Evolutionary conservation across 2,113 vertebrate genomes (phyloP), one percentile per base, ranked within the genome.

Genomic region (Coregonus clupeaformis): DNA sequence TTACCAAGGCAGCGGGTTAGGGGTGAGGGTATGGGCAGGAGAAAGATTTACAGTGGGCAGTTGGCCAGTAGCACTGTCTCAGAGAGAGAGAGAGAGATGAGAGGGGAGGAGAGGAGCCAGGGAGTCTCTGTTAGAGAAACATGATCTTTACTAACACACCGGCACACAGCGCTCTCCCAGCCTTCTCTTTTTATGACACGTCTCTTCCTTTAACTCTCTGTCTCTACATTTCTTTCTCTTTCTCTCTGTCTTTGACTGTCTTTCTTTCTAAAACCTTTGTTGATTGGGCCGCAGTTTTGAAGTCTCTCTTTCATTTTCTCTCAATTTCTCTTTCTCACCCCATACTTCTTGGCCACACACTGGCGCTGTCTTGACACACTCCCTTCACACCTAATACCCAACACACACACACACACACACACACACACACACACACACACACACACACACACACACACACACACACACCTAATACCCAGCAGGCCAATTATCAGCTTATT

Each of bases 401-500:
- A 42, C 9, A 42, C 36, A 2, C 36, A 2, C 36, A 2, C 36
- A 2, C 32, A 0, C 32, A 2, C 32, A 1, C 32, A 2, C 32
- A 0, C 32, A 36, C 32, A 1, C 32, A 32, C 30, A 0, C 30
- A 32, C 30, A 1, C 30, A 32, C 30, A 6, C 30, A 30, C 30
- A 30, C 29, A 30, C 29, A 5, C 29, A 5, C 29, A 30, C 32
- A 7, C 32, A 36, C 32, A 7, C 32, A 36, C 32, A 1, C 32
- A 36, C 32, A 36, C 32, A 80, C 86, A 84, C 84, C 65, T 73
- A 84, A 85, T 84, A 87, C 90, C 83, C 89, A 85, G 82, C 85
- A 89, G 89, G 83, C 90, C 89, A 92, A 91, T 93, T 92, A 92
- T 85, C 88, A 87, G 85, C 66, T 74, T 87, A 89, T 91, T 91